phyloP scores from a whole-genome alignment of 2,888 invertebrate species.

The Eupithecia abbreviata region DNA sequence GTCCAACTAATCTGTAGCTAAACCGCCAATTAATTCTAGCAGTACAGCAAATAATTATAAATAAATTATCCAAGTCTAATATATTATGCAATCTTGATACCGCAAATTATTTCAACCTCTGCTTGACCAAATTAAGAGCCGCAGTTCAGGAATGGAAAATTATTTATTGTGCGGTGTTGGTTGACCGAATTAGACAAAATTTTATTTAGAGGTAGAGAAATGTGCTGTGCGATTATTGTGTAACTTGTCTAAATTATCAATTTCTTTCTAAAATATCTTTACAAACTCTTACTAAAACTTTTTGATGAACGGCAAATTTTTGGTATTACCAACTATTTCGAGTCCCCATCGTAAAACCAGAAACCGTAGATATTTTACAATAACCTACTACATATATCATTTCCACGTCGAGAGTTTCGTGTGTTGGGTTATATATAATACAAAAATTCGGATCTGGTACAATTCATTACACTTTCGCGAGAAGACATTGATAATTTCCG shows the following conservation, averaged over 20 bases:
- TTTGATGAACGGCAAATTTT: not conserved
- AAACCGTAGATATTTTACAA: not conserved
- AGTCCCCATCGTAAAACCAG: not conserved
- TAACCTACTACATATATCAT: not conserved
- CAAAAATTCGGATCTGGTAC: not conserved
- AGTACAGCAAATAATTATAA: conserved; percentile 13
- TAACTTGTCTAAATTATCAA: not conserved
- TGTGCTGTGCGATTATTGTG: not conserved
- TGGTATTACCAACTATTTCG: not conserved
- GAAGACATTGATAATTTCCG: not conserved
- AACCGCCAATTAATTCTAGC: conserved; percentile 32
- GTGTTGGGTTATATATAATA: not conserved
- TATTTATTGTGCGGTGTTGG: not conserved
- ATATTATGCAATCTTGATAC: conserved; percentile 2
- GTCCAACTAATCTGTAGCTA: conserved; percentile 37
- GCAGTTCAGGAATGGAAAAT: not conserved
- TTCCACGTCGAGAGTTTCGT: not conserved
- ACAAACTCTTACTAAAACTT: not conserved
- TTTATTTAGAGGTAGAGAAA: not conserved
- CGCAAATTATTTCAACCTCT: conserved; percentile 2
- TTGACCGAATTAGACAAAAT: not conserved
- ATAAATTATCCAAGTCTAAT: conserved; percentile 20
- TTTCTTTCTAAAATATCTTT: not conserved
- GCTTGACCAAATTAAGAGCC: conserved; percentile 4
- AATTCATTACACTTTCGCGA: too few relatives aligned